Conservation (phyloP, 2,797 vertebrate genomes). For the Hemibagrus guttatus region DNA sequence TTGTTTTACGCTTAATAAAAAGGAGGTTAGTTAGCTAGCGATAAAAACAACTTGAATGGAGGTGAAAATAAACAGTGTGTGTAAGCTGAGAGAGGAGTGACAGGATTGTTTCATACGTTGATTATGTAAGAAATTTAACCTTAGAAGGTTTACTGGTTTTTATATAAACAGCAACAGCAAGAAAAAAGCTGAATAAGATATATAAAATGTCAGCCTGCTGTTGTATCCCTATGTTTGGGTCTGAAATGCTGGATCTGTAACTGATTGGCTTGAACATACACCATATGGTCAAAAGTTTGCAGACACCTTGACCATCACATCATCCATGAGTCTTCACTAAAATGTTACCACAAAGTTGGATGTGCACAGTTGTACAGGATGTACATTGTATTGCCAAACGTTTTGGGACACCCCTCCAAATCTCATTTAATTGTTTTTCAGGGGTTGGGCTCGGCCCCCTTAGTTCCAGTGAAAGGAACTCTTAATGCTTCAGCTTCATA, state of each 20-base stretch:
- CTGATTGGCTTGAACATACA: not conserved
- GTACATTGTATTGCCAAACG: too few species aligned
- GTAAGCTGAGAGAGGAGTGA: not conserved
- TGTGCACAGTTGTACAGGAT: not conserved
- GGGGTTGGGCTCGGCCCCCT: too few species aligned
- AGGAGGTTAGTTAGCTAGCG: not conserved
- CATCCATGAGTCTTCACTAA: not conserved
- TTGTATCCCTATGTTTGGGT: not conserved
- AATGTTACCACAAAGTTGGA: not conserved
- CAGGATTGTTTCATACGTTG: not conserved
- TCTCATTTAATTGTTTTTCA: too few species aligned
- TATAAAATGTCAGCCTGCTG: too few species aligned
- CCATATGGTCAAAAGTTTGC: not conserved
- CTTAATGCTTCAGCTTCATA: too few species aligned
- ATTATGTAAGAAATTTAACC: too few species aligned
- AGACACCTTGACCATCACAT: not conserved
- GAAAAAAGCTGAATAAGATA: not conserved
- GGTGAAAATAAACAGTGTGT: not conserved
- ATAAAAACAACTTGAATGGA: not conserved
- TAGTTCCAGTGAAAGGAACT: too few species aligned
- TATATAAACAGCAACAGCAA: not conserved
- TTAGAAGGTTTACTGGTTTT: too few species aligned
- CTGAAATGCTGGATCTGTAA: conserved; percentile 12
- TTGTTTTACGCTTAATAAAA: not conserved
- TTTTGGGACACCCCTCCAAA: too few species aligned